Percentiles rank a stretch among this genome's conserved stretches.
Conservation (phyloP, 2,113 vertebrate genomes). For the Dolichallabes microphthalmus region DNA sequence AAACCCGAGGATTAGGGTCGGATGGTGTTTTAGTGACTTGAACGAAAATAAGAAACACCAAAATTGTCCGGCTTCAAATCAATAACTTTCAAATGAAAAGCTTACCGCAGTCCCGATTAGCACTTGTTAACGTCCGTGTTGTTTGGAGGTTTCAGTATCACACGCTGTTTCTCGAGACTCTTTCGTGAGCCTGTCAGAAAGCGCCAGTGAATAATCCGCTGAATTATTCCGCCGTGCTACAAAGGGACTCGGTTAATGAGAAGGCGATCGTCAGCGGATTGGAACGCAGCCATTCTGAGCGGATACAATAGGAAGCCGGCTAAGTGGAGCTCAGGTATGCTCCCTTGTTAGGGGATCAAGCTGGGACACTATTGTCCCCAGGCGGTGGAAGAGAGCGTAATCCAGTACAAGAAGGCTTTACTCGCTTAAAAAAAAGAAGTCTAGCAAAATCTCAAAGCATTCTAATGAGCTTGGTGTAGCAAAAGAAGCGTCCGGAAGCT, state of each 20-base stretch:
- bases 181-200: neutral
- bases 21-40: neutral
- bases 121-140: neutral
- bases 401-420: neutral
- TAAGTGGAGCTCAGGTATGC: slow-evolving; percentile 34
- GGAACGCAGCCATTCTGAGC: slow-evolving; percentile 45
- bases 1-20: neutral
- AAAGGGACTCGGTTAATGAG: slow-evolving; percentile 8
- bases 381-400: slow-evolving; percentile 1
- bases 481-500: neutral
- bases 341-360: slow-evolving; percentile 22
- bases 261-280: slow-evolving; percentile 39
- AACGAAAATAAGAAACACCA: neutral
- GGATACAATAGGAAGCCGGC: slow-evolving; percentile 29
- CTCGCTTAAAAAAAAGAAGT: neutral
- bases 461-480: slow-evolving; percentile 5
- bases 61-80: neutral
- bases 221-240: neutral
- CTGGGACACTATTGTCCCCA: slow-evolving; percentile 29
- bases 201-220: neutral
- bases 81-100: neutral
- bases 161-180: neutral
- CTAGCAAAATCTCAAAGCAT: neutral
- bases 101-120: neutral
- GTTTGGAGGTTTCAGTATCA: neutral